Evolutionary conservation across 2,113 vertebrate genomes (phyloP).

Genomic region (Anguilla rostrata): DNA sequence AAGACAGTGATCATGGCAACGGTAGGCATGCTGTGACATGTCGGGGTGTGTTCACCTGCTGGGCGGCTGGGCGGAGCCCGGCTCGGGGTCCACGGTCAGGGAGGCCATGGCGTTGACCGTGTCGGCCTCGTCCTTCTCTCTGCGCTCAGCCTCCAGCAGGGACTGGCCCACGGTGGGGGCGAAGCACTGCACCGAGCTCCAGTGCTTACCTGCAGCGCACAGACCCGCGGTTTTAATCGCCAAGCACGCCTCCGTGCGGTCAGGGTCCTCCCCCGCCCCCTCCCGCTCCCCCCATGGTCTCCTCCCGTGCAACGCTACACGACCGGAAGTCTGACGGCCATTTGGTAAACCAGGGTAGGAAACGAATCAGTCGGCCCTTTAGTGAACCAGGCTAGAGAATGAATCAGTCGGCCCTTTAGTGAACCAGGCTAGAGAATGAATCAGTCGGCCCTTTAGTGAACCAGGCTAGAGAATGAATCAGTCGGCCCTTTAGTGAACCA

Average conservation of each 20-base stretch:
- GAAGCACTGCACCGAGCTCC: slow-evolving; percentile 71
- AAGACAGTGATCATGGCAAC: background rate
- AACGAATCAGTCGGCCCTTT: too few relatives aligned
- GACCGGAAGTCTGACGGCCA: too few relatives aligned
- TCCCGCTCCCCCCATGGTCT: background rate
- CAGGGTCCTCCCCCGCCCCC: background rate
- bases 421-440: too few relatives aligned
- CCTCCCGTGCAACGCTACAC: background rate
- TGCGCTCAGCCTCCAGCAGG: slow-evolving; percentile 73
- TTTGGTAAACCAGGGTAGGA: too few relatives aligned
- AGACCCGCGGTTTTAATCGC: background rate
- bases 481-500: too few relatives aligned
- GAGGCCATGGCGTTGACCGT: slow-evolving; percentile 82
- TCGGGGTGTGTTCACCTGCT: slow-evolving; percentile 33
- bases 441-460: too few relatives aligned
- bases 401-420: too few relatives aligned
- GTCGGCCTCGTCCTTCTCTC: slow-evolving; percentile 78
- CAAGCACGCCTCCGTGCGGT: too few relatives aligned
- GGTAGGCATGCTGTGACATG: background rate
- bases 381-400: too few relatives aligned
- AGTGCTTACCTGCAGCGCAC: slow-evolving; percentile 73
- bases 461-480: too few relatives aligned
- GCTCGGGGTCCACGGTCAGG: slow-evolving; percentile 77
- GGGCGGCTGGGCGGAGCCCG: slow-evolving; percentile 51
- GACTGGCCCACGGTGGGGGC: slow-evolving; percentile 69